phyloP scores from a whole-genome alignment of 2,888 invertebrate species.

The Desoria tigrina region DNA sequence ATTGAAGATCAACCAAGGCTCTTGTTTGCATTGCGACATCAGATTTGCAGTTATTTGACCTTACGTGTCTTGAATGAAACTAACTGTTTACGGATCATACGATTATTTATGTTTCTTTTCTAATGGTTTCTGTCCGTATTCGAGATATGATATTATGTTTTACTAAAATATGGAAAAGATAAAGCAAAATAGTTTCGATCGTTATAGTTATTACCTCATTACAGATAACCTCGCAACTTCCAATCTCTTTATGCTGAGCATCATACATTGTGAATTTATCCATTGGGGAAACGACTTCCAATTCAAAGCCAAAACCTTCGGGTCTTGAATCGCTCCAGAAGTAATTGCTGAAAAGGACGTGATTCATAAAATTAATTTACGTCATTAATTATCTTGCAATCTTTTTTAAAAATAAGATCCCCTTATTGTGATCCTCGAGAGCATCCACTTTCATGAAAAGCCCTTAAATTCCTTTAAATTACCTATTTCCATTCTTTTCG shows the following conservation, averaged over 20 bases:
- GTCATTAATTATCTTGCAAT: too few species aligned
- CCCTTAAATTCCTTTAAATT: too few species aligned
- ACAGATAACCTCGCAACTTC: slow-evolving; percentile 67
- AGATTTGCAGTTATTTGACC: too few species aligned
- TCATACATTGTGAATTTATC: slow-evolving; percentile 74
- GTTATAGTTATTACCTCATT: slow-evolving; percentile 61
- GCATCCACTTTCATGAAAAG: neutral
- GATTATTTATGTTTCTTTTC: too few species aligned
- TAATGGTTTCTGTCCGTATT: too few species aligned
- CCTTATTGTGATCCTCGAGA: neutral
- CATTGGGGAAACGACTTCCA: slow-evolving; percentile 68
- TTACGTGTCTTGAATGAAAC: too few species aligned
- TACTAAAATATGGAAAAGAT: too few species aligned
- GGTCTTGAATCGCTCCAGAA: slow-evolving; percentile 77
- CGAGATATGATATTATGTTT: too few species aligned
- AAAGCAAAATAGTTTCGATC: neutral
- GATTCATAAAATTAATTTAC: too few species aligned
- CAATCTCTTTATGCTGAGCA: slow-evolving; percentile 68
- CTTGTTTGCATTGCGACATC: too few species aligned
- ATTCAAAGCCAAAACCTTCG: slow-evolving; percentile 72
- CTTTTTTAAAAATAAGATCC: neutral
- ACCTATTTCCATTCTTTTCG: slow-evolving; percentile 65
- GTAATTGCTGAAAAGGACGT: slow-evolving; percentile 64
- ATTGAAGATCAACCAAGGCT: too few species aligned
- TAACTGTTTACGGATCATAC: too few species aligned